A percentile compares a stretch with the other conserved stretches of the same genome.
These are phyloP conservation scores for Chironex yamaguchii DNA, from an alignment of 30 jellyfish, hydroid and myxozoan genomes.

Conservation along the genomic window DNA sequence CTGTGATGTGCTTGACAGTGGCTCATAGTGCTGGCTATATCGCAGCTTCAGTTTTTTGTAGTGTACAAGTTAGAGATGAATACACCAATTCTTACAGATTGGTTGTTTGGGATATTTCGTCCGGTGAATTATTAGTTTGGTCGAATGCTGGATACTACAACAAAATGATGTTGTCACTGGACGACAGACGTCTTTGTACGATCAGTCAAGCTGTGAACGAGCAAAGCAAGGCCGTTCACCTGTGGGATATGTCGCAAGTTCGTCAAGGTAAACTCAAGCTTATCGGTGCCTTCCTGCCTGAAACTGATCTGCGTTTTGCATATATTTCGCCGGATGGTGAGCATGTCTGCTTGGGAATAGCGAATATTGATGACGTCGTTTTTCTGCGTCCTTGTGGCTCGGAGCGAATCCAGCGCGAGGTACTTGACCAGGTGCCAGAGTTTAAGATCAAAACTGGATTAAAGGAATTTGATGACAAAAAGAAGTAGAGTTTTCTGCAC, in stretches of 20 bases:
- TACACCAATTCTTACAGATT: conserved; percentile 29
- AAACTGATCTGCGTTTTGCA: conserved; percentile 70
- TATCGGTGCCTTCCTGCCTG: conserved; percentile 77
- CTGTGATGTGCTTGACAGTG: conserved; percentile 7
- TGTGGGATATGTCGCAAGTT: conserved; percentile 67
- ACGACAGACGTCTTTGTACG: conserved; percentile 32
- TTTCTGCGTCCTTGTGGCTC: conserved; percentile 65
- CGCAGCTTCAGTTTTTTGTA: conserved; percentile 49
- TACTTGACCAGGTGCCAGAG: not conserved
- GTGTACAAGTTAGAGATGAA: not conserved
- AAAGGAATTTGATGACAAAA: no score
- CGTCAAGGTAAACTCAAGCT: conserved; percentile 19
- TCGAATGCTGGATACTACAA: not conserved
- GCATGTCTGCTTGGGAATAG: conserved; percentile 45
- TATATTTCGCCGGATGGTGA: conserved; percentile 56
- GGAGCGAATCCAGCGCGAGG: conserved; percentile 1
- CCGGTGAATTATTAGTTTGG: conserved; percentile 36
- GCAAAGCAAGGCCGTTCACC: conserved; percentile 40
- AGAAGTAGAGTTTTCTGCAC: no score
- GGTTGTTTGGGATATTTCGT: conserved; percentile 50
- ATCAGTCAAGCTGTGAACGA: conserved; percentile 43
- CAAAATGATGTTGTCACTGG: conserved; percentile 53
- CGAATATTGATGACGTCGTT: conserved; percentile 50
- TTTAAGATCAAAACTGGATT: not conserved
- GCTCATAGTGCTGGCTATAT: conserved; percentile 9